phyloP scores from a whole-genome alignment of 1,140 invertebrate species.

The Magallana angulata region DNA sequence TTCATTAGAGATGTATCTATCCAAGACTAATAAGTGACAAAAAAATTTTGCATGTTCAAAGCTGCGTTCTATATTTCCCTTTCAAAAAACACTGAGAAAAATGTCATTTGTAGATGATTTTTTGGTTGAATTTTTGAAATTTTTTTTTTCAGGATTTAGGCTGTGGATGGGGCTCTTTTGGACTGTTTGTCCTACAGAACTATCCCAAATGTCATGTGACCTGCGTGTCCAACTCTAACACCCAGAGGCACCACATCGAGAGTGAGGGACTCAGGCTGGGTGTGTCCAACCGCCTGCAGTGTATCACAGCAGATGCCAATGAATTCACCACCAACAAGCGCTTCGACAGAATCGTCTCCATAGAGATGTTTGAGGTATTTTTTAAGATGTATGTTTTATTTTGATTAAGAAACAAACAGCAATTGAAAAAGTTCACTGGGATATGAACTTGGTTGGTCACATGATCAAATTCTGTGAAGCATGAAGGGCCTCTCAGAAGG shows the following conservation, averaged over 20 bases:
- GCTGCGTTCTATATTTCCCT: too few relatives aligned
- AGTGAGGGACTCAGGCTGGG: conserved; percentile 59
- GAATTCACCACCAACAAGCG: conserved; percentile 65
- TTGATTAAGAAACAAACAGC: too few relatives aligned
- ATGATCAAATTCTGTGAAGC: too few relatives aligned
- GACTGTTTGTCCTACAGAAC: conserved; percentile 69
- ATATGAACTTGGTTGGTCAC: too few relatives aligned
- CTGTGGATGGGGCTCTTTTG: conserved; percentile 75
- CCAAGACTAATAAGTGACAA: too few relatives aligned
- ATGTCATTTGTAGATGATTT: background rate
- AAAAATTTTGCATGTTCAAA: too few relatives aligned
- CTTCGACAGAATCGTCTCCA: conserved; percentile 73
- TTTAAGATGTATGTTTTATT: too few relatives aligned
- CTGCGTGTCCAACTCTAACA: conserved; percentile 74
- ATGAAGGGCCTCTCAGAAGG: too few relatives aligned
- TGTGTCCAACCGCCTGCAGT: conserved; percentile 64
- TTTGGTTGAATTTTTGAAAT: background rate
- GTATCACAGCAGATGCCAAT: conserved; percentile 72
- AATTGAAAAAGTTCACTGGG: too few relatives aligned
- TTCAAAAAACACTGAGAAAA: too few relatives aligned
- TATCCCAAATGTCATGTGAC: conserved; percentile 72
- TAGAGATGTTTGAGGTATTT: conserved; percentile 76
- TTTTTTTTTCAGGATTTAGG: conserved; percentile 73
- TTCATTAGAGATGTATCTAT: too few relatives aligned
- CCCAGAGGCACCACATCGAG: conserved; percentile 68